Percentiles rank a stretch among this genome's conserved stretches.
Evolutionary conservation across 2,888 invertebrate genomes (phyloP).

Genomic region (Adineta ricciae): DNA sequence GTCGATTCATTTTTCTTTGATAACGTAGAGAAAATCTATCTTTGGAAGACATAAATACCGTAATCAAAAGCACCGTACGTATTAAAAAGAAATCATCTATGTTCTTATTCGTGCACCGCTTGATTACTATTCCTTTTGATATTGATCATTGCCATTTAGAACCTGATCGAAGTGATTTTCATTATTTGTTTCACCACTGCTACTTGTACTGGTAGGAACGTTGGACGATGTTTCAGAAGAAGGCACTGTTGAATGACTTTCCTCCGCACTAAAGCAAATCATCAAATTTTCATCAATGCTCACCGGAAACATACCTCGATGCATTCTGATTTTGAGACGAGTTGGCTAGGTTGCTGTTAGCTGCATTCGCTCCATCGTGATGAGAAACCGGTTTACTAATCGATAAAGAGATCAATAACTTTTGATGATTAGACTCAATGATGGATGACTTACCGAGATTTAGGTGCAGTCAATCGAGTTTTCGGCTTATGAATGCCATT

Average conservation of each 20-base stretch:
- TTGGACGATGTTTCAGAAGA: neutral
- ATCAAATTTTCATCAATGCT: neutral
- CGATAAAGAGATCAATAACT: neutral
- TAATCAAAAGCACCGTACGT: neutral
- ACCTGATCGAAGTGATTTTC: neutral
- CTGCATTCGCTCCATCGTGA: neutral
- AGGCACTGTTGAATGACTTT: neutral
- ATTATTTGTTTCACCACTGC: too few species aligned
- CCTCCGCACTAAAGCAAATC: neutral
- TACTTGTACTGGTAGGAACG: neutral
- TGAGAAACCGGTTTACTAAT: neutral
- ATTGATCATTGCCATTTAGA: neutral
- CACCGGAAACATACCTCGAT: neutral
- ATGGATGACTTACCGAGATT: too few species aligned
- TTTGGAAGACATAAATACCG: neutral
- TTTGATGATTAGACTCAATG: neutral
- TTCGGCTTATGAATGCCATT: too few species aligned
- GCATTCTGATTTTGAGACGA: neutral
- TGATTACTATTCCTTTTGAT: neutral
- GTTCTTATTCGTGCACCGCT: neutral
- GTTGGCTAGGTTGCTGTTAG: neutral
- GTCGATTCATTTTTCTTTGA: neutral
- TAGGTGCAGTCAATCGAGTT: too few species aligned
- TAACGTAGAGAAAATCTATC: neutral
- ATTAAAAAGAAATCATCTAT: neutral